Evolutionary conservation across 1,140 invertebrate genomes (phyloP).

Genomic region (Pseudachorutes palmiensis): DNA sequence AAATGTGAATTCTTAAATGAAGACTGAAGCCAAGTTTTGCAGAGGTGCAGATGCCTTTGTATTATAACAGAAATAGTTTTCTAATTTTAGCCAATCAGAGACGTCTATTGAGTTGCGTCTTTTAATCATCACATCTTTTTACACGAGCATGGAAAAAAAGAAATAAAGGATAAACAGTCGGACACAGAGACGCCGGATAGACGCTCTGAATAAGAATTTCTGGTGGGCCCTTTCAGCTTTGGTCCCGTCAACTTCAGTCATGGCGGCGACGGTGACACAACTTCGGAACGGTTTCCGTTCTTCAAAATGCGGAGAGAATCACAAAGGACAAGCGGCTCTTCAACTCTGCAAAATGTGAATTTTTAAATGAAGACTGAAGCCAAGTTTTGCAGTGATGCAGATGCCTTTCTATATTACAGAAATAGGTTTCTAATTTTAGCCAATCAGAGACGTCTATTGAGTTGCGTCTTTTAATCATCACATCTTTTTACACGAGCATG

Average conservation of each 20-base stretch:
- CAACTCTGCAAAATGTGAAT: not conserved
- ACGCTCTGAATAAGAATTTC: constrained; percentile 21
- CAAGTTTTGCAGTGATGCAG: too few relatives aligned
- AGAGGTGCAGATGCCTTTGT: too few relatives aligned
- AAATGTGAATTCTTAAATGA: not conserved
- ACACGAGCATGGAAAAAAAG: too few relatives aligned
- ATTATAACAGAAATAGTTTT: not conserved
- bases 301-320: too few relatives aligned
- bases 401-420: not conserved
- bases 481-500: too few relatives aligned
- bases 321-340: not conserved
- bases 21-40: too few relatives aligned
- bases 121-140: too few relatives aligned
- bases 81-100: not conserved
- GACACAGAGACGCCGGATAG: constrained; percentile 21
- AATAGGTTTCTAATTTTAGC: not conserved
- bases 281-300: too few relatives aligned
- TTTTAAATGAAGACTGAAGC: too few relatives aligned
- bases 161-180: constrained; percentile 32
- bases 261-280: not conserved
- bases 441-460: too few relatives aligned
- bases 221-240: constrained; percentile 11
- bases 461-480: too few relatives aligned
- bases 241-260: constrained; percentile 18
- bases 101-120: too few relatives aligned